Evolutionary conservation across 2,888 invertebrate species (phyloP).

Genomic region (Calameuta pallipes): DNA sequence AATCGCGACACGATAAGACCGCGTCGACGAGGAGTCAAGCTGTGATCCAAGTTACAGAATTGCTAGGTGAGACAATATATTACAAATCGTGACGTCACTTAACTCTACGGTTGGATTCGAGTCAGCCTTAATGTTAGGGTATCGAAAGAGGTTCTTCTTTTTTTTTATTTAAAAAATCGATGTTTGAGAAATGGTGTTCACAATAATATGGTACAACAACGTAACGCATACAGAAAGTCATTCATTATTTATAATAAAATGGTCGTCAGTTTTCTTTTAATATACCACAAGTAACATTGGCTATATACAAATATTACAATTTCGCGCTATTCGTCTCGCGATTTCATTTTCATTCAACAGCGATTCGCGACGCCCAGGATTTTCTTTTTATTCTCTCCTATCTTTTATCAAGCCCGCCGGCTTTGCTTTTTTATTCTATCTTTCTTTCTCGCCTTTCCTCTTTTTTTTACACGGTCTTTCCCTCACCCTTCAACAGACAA

Average conservation of each 20-base stretch:
- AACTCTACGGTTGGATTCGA: too few species aligned
- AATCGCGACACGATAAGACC: not conserved
- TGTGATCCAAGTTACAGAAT: too few species aligned
- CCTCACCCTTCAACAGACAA: not conserved
- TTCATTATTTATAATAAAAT: conserved; percentile 46
- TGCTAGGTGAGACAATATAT: too few species aligned
- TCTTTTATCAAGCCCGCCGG: not conserved
- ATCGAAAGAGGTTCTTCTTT: conserved; percentile 46
- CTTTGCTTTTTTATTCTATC: not conserved
- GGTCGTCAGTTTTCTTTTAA: conserved; percentile 32
- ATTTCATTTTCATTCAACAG: too few species aligned
- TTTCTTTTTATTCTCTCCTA: conserved; percentile 10
- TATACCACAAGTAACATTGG: conserved; percentile 50
- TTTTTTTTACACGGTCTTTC: not conserved
- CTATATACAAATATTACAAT: conserved; percentile 51
- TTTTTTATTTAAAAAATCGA: conserved; percentile 63
- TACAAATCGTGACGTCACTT: too few species aligned
- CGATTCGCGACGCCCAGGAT: not conserved
- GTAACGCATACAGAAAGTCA: conserved; percentile 55
- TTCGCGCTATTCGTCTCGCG: conserved; percentile 8
- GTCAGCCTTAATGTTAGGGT: conserved; percentile 2
- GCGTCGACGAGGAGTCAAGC: too few species aligned
- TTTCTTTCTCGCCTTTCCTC: not conserved
- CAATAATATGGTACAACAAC: conserved; percentile 62
- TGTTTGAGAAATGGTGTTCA: conserved; percentile 64